Percentiles rank a stretch among this genome's conserved stretches.
These are phyloP conservation scores for Drosophila bocqueti DNA, from an alignment of 1,140 invertebrate genomes.

Conservation along the genomic window DNA sequence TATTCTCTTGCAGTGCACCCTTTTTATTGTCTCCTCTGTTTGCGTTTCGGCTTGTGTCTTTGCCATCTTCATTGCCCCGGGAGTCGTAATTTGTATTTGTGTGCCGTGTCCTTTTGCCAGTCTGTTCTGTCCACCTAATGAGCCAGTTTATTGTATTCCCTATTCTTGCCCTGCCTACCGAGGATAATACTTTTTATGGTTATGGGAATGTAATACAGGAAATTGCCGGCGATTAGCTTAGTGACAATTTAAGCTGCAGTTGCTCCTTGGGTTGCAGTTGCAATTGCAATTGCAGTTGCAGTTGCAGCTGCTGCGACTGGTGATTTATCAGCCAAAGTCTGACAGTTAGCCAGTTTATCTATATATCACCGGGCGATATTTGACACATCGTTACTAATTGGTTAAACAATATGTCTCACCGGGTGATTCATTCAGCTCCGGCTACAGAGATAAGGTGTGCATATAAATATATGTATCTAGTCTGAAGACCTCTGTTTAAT, in stretches of 20 bases:
- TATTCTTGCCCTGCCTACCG: conserved; percentile 3
- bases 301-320: conserved; percentile 48
- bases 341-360: conserved; percentile 57
- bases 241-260: conserved; percentile 44
- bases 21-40: conserved; percentile 49
- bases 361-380: conserved; percentile 57
- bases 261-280: conserved; percentile 12
- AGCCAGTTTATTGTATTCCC: conserved; percentile 45
- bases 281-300: conserved; percentile 51
- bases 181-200: conserved; percentile 55
- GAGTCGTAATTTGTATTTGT: conserved; percentile 60
- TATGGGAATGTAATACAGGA: conserved; percentile 55
- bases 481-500: conserved; percentile 20
- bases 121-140: conserved; percentile 29
- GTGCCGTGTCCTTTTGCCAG: conserved; percentile 41
- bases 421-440: conserved; percentile 43
- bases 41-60: conserved; percentile 49
- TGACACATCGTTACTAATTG: conserved; percentile 78
- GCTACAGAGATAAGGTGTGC: conserved; percentile 20
- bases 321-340: conserved; percentile 48
- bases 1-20: conserved; percentile 4
- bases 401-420: conserved; percentile 72
- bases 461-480: background rate
- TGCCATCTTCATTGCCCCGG: conserved; percentile 46
- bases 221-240: conserved; percentile 60